Conservation (phyloP, 2,797 vertebrate species). For the Falco naumanni region DNA sequence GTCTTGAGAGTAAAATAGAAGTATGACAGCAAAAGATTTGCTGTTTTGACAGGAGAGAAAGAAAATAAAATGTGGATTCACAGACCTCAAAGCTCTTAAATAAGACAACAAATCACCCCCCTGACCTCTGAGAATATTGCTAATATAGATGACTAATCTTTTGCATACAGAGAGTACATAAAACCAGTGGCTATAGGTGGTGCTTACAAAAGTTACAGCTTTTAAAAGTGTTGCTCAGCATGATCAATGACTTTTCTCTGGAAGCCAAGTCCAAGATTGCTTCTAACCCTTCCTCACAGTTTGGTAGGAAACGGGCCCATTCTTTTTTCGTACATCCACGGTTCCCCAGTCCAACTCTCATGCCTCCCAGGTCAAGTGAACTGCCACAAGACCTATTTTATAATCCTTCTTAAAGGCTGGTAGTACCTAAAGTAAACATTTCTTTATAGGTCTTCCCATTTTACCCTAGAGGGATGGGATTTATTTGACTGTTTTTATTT, state of each 20-base stretch:
- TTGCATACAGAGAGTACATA: not conserved
- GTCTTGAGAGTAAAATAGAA: not conserved
- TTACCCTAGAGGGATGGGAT: not conserved
- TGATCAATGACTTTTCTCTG: not conserved
- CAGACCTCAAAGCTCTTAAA: not conserved
- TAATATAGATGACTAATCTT: not conserved
- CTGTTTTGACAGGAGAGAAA: not conserved
- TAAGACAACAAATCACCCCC: not conserved
- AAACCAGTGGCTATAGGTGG: not conserved
- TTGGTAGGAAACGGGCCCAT: not conserved
- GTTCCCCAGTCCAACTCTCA: not conserved
- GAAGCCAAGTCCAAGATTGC: not conserved
- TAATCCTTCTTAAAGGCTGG: not conserved
- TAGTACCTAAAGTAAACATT: not conserved
- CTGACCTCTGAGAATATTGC: not conserved
- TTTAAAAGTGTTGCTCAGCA: not conserved
- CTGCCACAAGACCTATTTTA: not conserved
- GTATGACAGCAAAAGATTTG: not conserved
- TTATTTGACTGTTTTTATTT: not conserved
- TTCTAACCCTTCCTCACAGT: not conserved
- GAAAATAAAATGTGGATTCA: not conserved
- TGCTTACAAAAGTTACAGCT: not conserved
- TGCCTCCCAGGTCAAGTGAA: not conserved
- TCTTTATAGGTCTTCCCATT: not conserved
- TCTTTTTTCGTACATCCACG: not conserved